phyloP scores from a whole-genome alignment of 1,140 invertebrate species.

The Zaprionus ghesquierei region DNA sequence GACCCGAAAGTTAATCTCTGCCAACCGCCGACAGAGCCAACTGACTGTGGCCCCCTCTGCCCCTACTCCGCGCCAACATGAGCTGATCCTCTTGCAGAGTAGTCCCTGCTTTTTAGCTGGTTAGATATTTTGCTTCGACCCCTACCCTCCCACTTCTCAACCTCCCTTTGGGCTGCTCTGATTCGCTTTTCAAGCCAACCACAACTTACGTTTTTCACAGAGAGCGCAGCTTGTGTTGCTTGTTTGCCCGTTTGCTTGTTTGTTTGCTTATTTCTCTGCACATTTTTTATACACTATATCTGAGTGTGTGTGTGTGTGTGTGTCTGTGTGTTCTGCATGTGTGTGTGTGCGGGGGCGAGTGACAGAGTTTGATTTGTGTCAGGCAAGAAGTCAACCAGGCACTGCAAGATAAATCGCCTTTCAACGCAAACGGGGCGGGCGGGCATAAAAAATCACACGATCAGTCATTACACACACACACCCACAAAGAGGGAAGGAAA shows the following conservation, averaged over 20 bases:
- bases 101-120: constrained; percentile 24
- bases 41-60: background rate
- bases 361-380: constrained; percentile 28
- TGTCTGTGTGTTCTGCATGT: constrained; percentile 53
- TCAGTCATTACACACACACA: constrained; percentile 76
- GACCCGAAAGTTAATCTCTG: constrained; percentile 80
- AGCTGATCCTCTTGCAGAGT: background rate
- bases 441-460: constrained; percentile 81
- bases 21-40: constrained; percentile 65
- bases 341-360: constrained; percentile 19
- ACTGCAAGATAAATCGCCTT: constrained; percentile 81
- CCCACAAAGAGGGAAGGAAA: constrained; percentile 8
- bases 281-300: constrained; percentile 61
- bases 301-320: constrained; percentile 3
- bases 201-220: constrained; percentile 73
- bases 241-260: constrained; percentile 42
- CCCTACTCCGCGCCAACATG: background rate
- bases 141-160: background rate
- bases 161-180: background rate
- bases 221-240: constrained; percentile 44
- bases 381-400: constrained; percentile 56
- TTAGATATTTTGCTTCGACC: constrained; percentile 69
- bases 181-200: constrained; percentile 45
- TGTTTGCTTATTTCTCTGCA: constrained; percentile 64
- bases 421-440: constrained; percentile 60